phyloP scores from a whole-genome alignment of 35 echinoderm and acorn worm genomes.

The Heliocidaris erythrogramma region DNA sequence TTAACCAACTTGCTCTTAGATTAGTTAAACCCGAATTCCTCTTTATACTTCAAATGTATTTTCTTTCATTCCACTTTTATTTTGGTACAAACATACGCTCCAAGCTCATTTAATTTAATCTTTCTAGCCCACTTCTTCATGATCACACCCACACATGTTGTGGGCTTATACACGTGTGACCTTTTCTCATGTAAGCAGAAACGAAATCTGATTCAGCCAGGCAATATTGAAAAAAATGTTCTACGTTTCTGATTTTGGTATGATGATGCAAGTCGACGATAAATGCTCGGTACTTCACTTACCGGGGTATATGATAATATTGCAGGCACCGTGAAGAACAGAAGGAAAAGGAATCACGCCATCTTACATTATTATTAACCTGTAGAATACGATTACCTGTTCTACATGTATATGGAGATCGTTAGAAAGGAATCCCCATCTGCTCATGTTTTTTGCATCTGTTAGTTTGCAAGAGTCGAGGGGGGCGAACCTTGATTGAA shows the following conservation, averaged over 20 bases:
- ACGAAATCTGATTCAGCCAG: conserved; percentile 1
- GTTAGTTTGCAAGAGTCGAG: neutral
- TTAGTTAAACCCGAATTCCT: too few relatives aligned
- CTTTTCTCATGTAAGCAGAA: conserved; percentile 10
- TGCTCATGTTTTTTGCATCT: neutral
- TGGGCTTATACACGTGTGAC: neutral
- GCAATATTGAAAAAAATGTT: conserved; percentile 6
- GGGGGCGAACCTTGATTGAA: neutral
- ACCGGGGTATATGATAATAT: neutral
- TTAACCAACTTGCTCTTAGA: too few relatives aligned
- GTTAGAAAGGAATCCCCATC: neutral
- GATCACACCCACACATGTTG: neutral
- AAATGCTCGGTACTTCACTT: neutral
- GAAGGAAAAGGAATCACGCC: neutral
- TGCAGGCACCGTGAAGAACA: neutral
- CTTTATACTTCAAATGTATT: too few relatives aligned
- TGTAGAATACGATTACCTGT: neutral
- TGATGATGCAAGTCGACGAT: neutral
- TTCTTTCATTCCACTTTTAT: too few relatives aligned
- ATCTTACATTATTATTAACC: neutral
- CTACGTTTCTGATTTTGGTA: neutral
- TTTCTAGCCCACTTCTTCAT: neutral
- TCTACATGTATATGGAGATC: neutral
- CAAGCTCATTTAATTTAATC: neutral
- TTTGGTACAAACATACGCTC: too few relatives aligned